These are phyloP conservation scores for Phrynocephalus forsythii DNA, from an alignment of 2,797 vertebrate genomes.

Conservation along the genomic window DNA sequence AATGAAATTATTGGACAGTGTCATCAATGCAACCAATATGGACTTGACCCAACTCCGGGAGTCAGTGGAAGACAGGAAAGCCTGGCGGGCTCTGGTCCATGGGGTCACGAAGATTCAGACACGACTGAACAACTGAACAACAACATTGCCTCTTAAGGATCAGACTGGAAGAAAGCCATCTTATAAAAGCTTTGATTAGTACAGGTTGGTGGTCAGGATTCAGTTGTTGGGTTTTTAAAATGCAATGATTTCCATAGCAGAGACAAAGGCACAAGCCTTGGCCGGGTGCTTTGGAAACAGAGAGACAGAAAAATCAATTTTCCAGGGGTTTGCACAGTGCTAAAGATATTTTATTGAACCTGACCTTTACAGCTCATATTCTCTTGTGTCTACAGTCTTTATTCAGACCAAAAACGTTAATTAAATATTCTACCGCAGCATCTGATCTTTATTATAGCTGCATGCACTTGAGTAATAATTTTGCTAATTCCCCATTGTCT, in stretches of 20 bases:
- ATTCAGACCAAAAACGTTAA: conserved; percentile 24
- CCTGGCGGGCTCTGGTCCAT: too few species aligned
- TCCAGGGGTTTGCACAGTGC: conserved; percentile 11
- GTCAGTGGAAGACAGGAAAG: too few species aligned
- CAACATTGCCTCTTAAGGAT: neutral
- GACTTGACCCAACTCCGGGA: too few species aligned
- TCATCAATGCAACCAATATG: too few species aligned
- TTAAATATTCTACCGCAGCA: conserved; percentile 15
- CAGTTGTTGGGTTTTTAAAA: neutral
- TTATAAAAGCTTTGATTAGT: conserved; percentile 25
- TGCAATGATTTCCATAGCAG: conserved; percentile 1
- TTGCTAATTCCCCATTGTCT: conserved; percentile 37
- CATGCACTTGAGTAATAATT: conserved; percentile 7
- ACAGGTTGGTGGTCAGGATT: neutral
- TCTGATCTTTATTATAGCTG: conserved; percentile 38
- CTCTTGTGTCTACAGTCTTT: conserved; percentile 35
- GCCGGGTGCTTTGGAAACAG: conserved; percentile 23
- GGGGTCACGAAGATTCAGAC: too few species aligned
- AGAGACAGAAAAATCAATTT: conserved; percentile 24
- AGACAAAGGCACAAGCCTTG: conserved; percentile 29
- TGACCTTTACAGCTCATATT: conserved; percentile 32
- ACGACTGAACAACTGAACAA: too few species aligned
- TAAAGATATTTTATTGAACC: conserved; percentile 40
- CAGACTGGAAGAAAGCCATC: conserved; percentile 29
- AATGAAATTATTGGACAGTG: too few species aligned